Evolutionary conservation across 2,113 vertebrate species (phyloP).

Genomic region (Grallaria varia): DNA sequence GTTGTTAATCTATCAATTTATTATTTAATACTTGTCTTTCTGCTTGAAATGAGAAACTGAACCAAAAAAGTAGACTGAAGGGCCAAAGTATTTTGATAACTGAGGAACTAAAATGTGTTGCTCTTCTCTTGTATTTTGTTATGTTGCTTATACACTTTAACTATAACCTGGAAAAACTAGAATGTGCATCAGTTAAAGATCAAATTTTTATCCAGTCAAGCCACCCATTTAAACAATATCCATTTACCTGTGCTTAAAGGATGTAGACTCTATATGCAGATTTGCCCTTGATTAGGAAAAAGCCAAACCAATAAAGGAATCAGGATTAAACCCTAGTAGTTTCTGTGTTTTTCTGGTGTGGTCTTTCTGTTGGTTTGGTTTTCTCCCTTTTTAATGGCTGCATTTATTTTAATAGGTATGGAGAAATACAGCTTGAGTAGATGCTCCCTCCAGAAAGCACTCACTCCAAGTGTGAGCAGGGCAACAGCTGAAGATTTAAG

Average conservation of each 20-base stretch:
- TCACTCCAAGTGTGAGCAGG: fast-evolving
- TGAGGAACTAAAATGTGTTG: not conserved
- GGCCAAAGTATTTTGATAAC: not conserved
- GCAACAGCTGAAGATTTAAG: not conserved
- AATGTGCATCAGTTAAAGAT: not conserved
- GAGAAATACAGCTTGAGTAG: not conserved
- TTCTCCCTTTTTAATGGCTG: not conserved
- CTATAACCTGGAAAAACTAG: not conserved
- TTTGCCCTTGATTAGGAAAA: not conserved
- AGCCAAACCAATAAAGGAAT: not conserved
- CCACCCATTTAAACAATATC: not conserved
- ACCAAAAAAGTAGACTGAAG: not conserved
- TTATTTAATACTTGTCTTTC: not conserved
- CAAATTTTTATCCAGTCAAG: not conserved
- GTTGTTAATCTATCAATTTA: not conserved
- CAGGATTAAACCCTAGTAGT: no score
- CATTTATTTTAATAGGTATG: not conserved
- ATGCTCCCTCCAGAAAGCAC: not conserved
- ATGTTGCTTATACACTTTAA: not conserved
- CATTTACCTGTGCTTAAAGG: not conserved
- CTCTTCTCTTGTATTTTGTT: not conserved
- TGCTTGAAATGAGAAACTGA: not conserved
- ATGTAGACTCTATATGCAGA: not conserved
- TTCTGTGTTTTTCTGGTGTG: fast-evolving
- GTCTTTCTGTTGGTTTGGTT: not conserved